Evolutionary conservation across 2,113 vertebrate genomes (phyloP), one percentile per base, ranked within the genome.

Genomic region (Ranitomeya variabilis): DNA sequence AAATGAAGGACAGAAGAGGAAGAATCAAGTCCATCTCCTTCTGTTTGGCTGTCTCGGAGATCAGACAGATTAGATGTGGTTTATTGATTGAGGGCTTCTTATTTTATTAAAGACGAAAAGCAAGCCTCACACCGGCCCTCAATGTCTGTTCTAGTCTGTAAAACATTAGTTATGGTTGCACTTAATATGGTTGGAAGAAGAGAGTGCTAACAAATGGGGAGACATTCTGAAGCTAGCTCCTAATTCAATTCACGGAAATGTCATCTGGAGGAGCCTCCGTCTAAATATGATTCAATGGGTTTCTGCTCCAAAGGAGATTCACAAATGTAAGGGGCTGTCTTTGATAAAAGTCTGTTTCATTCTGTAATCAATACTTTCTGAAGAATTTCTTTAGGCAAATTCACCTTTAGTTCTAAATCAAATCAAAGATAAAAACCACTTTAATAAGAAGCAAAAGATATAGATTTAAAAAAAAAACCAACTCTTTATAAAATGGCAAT

Each of bases 21-120:
- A 87, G 86, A 78, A 79, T 86, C 76, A 71, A 62, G 82, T 83
- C 80, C 31, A 71, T 83, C 86, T 80, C 89, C 89, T 73, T 87
- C 73, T 73, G 80, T 80, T 85, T 80, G 81, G 64, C 80, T 74
- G 64, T 69, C 73, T 85, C 15, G 7, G 62, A 89, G 87, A 89
- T 89, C 82, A 89, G 87, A 89, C 87, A 89, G 87, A 89, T 89
- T 89, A 89, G 87, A 89, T 85, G 87, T 89, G 87, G 87, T 89
- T 89, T 89, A 89, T 89, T 89, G 87, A 89, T 85, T 76, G 87
- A 89, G 87, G 82, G 82, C 76, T 89, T 79, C 82, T 89, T 89
- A 60, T 89, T 89, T 89, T 89, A 89, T 89, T 89, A 89, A 89
- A 85, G 81, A 85, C 87, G 83, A 85, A 85, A 85, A 85, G 82